Evolutionary conservation across 2,797 vertebrate genomes (phyloP).

Genomic region (Setipinna tenuifilis): DNA sequence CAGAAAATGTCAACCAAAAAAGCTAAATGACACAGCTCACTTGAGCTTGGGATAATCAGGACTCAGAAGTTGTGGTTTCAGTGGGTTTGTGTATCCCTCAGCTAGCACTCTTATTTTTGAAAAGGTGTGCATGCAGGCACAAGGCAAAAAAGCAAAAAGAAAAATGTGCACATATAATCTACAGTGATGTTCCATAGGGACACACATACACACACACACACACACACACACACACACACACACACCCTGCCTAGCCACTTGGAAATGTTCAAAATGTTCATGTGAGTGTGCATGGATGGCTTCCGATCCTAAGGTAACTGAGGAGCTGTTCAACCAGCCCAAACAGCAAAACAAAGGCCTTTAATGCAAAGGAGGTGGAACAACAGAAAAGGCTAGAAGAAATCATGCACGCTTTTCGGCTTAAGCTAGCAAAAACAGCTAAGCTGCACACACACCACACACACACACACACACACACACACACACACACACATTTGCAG

Average conservation of each 20-base stretch:
- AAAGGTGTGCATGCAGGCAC: background rate
- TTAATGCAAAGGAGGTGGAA: conserved; percentile 85
- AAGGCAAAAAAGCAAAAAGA: background rate
- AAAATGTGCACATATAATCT: background rate
- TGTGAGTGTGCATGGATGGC: background rate
- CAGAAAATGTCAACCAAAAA: background rate
- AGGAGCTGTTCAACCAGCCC: background rate
- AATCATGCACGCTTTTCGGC: conserved; percentile 44
- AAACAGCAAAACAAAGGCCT: conserved; percentile 56
- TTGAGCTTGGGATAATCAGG: background rate
- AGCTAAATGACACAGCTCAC: background rate
- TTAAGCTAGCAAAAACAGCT: conserved; percentile 37
- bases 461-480: too few species aligned
- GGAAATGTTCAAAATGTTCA: background rate
- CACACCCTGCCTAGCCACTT: background rate
- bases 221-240: too few species aligned
- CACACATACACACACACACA: background rate
- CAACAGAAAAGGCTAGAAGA: conserved; percentile 48
- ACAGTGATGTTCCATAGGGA: background rate
- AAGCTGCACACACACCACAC: background rate
- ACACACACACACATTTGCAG: background rate
- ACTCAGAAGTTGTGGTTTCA: background rate
- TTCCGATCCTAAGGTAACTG: conserved; percentile 69
- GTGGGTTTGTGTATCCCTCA: background rate
- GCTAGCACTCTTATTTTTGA: background rate